Percentiles rank a stretch among this genome's conserved stretches.
Conservation (phyloP, 2,888 invertebrate species). For the Agonopterix heracliana region DNA sequence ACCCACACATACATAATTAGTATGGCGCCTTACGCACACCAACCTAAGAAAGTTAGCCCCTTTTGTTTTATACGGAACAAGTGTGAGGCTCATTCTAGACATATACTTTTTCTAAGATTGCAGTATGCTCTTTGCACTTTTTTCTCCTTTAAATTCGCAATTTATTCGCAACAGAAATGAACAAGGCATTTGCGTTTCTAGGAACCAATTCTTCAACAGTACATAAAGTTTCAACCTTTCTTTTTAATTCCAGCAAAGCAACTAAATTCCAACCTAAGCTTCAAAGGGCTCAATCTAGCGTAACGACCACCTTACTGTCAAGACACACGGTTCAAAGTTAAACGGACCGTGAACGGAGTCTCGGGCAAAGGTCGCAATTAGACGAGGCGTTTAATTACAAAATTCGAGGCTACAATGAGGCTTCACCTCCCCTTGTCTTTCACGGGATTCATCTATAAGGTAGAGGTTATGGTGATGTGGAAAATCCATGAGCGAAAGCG, state of each 20-base stretch:
- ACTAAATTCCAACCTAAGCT: no score
- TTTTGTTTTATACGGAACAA: no score
- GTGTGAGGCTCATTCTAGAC: no score
- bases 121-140: no score
- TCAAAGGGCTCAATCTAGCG: constrained; percentile 16
- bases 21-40: no score
- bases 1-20: no score
- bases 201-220: background rate
- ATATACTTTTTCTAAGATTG: no score
- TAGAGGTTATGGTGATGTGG: constrained; percentile 6
- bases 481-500: background rate
- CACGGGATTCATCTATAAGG: constrained; percentile 53
- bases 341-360: constrained; percentile 46
- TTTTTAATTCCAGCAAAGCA: no score
- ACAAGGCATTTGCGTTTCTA: no score
- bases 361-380: constrained; percentile 65
- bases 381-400: constrained; percentile 72
- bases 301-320: constrained; percentile 11
- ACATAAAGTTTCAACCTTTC: background rate
- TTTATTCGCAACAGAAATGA: no score
- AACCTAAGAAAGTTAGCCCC: no score
- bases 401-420: constrained; percentile 65
- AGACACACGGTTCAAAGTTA: constrained; percentile 43
- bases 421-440: constrained; percentile 66
- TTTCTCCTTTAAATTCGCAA: no score